phyloP scores from a whole-genome alignment of 2,797 vertebrate genomes.

The Pantherophis alleghaniensis region DNA sequence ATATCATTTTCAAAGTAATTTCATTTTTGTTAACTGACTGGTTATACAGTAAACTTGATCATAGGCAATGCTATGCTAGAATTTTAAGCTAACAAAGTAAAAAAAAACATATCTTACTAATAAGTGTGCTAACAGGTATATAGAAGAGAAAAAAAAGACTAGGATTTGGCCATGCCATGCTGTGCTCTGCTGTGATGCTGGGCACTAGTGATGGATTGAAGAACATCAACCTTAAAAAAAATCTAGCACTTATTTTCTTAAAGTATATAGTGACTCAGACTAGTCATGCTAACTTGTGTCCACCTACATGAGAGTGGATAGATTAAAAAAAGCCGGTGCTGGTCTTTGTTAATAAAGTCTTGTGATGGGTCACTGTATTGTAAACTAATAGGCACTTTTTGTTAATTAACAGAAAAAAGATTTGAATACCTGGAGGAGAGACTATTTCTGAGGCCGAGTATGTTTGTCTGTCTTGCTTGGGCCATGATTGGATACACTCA shows the following conservation, averaged over 20 bases:
- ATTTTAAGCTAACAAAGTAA: neutral
- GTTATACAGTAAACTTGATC: neutral
- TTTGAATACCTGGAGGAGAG: neutral
- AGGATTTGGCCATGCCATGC: neutral
- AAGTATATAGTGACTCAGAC: neutral
- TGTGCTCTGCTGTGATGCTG: neutral
- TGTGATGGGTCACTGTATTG: neutral
- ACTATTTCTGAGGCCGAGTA: neutral
- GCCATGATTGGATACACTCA: neutral
- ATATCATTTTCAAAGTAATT: neutral
- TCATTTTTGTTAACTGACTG: neutral
- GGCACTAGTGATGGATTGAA: neutral
- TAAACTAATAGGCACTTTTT: neutral
- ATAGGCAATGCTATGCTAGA: neutral
- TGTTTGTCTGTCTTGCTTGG: neutral
- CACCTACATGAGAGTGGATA: neutral
- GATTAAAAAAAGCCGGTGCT: neutral
- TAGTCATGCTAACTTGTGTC: neutral
- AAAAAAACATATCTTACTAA: neutral
- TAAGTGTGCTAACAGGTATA: neutral
- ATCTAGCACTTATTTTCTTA: neutral
- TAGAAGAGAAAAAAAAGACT: neutral
- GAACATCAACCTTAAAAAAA: neutral
- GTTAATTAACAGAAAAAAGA: neutral
- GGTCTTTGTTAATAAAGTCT: neutral